Evolutionary conservation across 2,888 invertebrate species (phyloP).

Genomic region (Mesoligia furuncula): DNA sequence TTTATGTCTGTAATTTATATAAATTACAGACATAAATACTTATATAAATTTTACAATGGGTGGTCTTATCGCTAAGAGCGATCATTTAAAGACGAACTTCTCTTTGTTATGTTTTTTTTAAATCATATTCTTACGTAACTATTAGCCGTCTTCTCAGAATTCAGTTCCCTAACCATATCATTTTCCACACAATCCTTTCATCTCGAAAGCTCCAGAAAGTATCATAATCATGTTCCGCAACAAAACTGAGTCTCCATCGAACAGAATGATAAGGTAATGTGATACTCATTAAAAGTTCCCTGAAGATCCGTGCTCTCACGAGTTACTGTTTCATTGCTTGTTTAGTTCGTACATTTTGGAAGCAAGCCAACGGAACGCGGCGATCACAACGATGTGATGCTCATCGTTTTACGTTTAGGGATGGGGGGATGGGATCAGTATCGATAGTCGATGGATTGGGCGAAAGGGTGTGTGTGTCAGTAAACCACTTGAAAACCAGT

Average conservation of each 20-base stretch:
- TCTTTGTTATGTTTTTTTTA: no score
- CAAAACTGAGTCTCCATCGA: constrained; percentile 34
- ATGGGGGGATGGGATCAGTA: constrained; percentile 1
- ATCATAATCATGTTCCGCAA: constrained; percentile 8
- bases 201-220: neutral
- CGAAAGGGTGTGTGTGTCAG: neutral
- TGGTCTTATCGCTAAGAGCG: no score
- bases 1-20: no score
- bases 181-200: neutral
- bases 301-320: constrained; percentile 43
- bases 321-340: constrained; percentile 62
- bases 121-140: no score
- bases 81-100: no score
- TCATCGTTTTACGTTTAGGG: constrained; percentile 49
- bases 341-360: constrained; percentile 53
- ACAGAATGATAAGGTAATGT: constrained; percentile 63
- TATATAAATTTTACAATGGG: no score
- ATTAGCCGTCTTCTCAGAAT: neutral
- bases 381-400: constrained; percentile 50
- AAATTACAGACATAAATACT: no score
- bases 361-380: constrained; percentile 35
- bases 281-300: constrained; percentile 73
- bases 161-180: neutral
- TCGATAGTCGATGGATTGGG: neutral
- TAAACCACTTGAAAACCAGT: neutral